Conservation (phyloP, 2,113 vertebrate species). For the Ivindomyrus marchei region DNA sequence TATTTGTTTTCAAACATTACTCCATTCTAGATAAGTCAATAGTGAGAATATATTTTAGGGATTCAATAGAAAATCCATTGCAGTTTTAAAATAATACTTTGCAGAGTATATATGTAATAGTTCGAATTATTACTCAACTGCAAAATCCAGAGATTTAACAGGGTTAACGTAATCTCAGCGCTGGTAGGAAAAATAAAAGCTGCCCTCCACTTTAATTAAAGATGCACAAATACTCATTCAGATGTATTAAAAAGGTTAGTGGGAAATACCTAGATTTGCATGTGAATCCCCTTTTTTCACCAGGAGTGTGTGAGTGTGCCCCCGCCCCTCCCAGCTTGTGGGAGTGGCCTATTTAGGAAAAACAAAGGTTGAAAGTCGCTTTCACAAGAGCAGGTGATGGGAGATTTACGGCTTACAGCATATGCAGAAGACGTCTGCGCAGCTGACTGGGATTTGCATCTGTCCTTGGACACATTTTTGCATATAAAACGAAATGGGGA, state of each 20-base stretch:
- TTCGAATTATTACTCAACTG: neutral
- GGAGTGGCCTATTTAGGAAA: neutral
- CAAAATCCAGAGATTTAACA: neutral
- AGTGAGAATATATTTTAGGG: neutral
- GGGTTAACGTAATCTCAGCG: neutral
- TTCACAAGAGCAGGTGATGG: conserved; percentile 3
- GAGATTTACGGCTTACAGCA: conserved; percentile 1
- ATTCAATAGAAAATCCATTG: neutral
- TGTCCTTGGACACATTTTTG: conserved; percentile 8
- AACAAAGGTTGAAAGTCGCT: conserved; percentile 1
- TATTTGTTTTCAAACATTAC: neutral
- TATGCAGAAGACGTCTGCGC: neutral
- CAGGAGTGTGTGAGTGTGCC: neutral
- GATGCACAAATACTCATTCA: neutral
- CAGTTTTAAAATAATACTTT: neutral
- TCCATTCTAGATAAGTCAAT: neutral
- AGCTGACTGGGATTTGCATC: neutral
- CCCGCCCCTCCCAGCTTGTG: neutral
- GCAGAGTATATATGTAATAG: neutral
- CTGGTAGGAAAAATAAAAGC: neutral
- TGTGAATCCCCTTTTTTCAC: neutral
- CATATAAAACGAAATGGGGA: neutral
- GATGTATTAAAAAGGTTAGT: neutral
- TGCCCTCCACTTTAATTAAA: neutral
- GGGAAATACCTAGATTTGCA: neutral